phyloP scores from a whole-genome alignment of 2,113 vertebrate genomes.

The Misgurnus mizolepis region DNA sequence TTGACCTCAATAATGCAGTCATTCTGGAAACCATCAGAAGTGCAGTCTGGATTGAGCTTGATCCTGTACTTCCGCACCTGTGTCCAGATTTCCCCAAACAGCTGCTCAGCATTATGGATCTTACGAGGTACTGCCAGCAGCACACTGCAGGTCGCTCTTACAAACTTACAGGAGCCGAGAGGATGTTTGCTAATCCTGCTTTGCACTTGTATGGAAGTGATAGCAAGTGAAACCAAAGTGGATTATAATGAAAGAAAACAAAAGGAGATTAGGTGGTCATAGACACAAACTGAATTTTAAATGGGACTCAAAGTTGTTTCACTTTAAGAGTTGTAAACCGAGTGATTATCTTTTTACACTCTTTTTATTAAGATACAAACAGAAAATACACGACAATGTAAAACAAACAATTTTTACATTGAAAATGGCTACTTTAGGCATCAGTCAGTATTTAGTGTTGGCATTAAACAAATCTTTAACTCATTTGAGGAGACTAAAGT shows the following conservation, averaged over 20 bases:
- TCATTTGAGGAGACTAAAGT: too few species aligned
- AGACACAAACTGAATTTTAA: conserved; percentile 70
- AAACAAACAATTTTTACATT: too few species aligned
- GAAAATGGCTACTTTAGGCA: too few species aligned
- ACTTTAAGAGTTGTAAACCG: background rate
- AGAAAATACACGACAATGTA: too few species aligned
- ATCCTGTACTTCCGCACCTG: conserved; percentile 30
- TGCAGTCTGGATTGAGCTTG: background rate
- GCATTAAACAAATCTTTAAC: too few species aligned
- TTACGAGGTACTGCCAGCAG: conserved; percentile 53
- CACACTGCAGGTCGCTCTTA: conserved; percentile 55
- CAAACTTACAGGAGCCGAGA: conserved; percentile 57
- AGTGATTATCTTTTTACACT: background rate
- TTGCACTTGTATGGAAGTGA: conserved; percentile 77
- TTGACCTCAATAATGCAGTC: conserved; percentile 41
- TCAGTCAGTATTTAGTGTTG: too few species aligned
- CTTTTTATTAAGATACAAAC: too few species aligned
- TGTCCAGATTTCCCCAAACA: conserved; percentile 63
- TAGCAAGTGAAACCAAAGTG: conserved; percentile 44
- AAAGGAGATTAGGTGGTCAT: conserved; percentile 71
- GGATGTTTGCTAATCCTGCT: conserved; percentile 74
- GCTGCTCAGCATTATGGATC: conserved; percentile 68
- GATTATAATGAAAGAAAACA: conserved; percentile 75
- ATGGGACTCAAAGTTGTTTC: conserved; percentile 57
- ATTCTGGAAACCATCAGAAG: background rate